Conservation (phyloP, 2,113 vertebrate species). For the Anser brachyrhynchus region DNA sequence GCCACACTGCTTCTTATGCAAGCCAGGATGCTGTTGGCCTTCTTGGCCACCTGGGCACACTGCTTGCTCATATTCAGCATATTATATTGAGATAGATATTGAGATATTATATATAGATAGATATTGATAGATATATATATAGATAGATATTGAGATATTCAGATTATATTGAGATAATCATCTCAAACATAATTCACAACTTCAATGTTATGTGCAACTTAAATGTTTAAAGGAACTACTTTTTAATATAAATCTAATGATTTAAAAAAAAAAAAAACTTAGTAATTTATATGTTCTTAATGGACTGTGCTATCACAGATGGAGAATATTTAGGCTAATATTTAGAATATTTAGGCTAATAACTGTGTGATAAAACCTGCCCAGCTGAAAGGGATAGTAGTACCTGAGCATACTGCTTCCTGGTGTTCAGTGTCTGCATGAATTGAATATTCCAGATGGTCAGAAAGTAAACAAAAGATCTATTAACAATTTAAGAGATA, state of each 20-base stretch:
- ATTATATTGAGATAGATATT: no score
- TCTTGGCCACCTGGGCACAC: no score
- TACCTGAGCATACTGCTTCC: background rate
- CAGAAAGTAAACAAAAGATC: background rate
- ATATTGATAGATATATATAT: no score
- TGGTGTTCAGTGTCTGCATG: background rate
- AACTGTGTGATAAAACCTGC: background rate
- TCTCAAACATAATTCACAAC: background rate
- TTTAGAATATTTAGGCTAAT: background rate
- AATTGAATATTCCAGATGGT: conserved; percentile 30
- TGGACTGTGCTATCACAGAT: background rate
- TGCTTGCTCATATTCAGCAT: no score
- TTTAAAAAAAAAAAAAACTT: background rate
- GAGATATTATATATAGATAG: no score
- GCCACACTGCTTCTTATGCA: no score
- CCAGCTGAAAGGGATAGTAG: background rate
- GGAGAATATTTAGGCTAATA: background rate
- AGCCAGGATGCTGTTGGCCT: no score
- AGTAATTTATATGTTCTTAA: background rate
- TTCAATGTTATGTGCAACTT: background rate
- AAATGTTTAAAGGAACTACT: background rate
- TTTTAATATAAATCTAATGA: background rate
- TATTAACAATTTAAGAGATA: conserved; percentile 8
- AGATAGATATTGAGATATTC: no score
- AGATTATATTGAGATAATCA: background rate